These are phyloP conservation scores for Sciurus carolinensis DNA, from an alignment of 2,797 vertebrate genomes.

Conservation along the genomic window DNA sequence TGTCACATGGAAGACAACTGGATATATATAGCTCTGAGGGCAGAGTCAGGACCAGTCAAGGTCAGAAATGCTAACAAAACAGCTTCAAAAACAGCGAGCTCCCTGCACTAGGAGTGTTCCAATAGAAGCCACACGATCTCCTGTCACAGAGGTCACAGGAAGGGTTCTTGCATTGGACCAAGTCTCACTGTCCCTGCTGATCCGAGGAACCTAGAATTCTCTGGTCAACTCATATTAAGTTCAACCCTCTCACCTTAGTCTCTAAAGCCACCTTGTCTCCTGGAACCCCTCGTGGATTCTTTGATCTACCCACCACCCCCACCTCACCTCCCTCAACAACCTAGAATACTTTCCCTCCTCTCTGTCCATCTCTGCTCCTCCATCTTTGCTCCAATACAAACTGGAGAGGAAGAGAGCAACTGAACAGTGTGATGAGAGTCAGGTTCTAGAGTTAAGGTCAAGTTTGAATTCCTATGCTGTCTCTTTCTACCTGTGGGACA, in stretches of 20 bases:
- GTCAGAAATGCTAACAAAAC: background rate
- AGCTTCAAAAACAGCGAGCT: background rate
- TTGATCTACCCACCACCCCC: background rate
- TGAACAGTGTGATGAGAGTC: background rate
- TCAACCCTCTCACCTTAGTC: background rate
- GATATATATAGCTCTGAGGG: background rate
- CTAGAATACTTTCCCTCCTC: background rate
- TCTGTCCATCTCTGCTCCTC: background rate
- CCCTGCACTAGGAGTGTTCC: background rate
- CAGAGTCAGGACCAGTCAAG: background rate
- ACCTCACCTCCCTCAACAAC: background rate
- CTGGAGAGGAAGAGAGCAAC: background rate
- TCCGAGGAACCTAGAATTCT: background rate
- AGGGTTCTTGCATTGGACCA: background rate
- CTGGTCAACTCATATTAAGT: background rate
- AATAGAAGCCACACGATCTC: background rate
- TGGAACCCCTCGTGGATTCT: background rate
- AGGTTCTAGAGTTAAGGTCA: background rate
- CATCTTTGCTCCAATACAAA: background rate
- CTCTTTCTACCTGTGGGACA: background rate
- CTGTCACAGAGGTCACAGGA: background rate
- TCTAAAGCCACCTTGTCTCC: background rate
- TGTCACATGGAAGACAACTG: background rate
- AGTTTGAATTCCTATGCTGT: background rate
- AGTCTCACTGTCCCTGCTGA: background rate